phyloP scores from a whole-genome alignment of 2,797 vertebrate species.

The Sparus aurata region DNA sequence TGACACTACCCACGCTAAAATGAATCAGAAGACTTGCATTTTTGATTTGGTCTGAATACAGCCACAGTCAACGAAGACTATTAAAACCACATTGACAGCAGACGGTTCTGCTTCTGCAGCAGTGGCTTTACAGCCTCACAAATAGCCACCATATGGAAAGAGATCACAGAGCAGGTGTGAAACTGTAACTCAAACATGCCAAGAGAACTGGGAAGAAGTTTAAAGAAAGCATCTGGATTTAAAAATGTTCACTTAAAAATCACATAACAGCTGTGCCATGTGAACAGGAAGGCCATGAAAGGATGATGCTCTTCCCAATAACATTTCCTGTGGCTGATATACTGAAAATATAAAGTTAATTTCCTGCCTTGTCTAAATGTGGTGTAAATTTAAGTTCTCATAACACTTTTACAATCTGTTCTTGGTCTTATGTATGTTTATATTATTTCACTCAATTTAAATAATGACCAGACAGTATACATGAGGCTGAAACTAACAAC shows the following conservation, averaged over 20 bases:
- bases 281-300: not conserved
- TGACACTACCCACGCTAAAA: no score
- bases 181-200: constrained; percentile 4
- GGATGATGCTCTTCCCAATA: not conserved
- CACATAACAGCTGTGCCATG: not conserved
- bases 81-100: not conserved
- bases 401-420: not conserved
- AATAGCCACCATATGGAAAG: constrained; percentile 31
- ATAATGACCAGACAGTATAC: not conserved
- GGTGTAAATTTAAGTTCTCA: no score
- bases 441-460: not conserved
- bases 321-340: not conserved
- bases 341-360: not conserved
- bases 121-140: constrained; percentile 29
- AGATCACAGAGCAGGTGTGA: constrained; percentile 40
- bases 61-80: not conserved
- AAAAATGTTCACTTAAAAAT: constrained; percentile 16
- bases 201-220: constrained; percentile 1
- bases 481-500: constrained; percentile 3
- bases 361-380: not conserved
- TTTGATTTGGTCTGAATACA: no score
- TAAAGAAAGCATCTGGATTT: constrained; percentile 35
- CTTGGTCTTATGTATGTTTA: not conserved
- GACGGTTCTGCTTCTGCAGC: not conserved
- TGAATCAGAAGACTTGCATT: no score